phyloP scores from a whole-genome alignment of 1,140 invertebrate genomes.

The Ericerus pela region DNA sequence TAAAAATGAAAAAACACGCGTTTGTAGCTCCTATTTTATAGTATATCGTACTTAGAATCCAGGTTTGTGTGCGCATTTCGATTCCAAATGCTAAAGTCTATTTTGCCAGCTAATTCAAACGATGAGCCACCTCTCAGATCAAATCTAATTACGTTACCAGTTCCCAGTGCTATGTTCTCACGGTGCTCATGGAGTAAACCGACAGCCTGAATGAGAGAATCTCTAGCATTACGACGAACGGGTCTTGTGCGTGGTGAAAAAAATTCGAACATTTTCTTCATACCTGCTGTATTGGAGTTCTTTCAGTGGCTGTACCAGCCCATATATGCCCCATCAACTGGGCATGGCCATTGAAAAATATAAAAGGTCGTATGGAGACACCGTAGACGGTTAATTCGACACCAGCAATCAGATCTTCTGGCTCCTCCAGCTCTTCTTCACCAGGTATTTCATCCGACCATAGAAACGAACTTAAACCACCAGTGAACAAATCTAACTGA shows the following conservation, averaged over 20 bases:
- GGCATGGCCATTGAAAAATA: constrained; percentile 69
- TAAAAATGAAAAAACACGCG: neutral
- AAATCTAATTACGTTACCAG: constrained; percentile 56
- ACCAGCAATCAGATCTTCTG: constrained; percentile 49
- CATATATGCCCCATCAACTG: constrained; percentile 82
- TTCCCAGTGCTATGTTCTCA: constrained; percentile 49
- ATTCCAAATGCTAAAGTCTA: constrained; percentile 76
- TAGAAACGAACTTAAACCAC: constrained; percentile 43
- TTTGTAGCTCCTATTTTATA: neutral
- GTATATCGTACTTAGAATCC: constrained; percentile 44
- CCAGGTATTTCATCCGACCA: constrained; percentile 36
- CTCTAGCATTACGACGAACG: no score
- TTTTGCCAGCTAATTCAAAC: constrained; percentile 66
- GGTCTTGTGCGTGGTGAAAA: neutral
- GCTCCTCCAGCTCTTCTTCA: constrained; percentile 33
- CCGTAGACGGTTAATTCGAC: constrained; percentile 68
- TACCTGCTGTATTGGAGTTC: constrained; percentile 66
- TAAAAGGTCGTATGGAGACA: constrained; percentile 60
- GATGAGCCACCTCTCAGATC: constrained; percentile 55
- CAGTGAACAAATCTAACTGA: constrained; percentile 64
- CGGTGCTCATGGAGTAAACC: constrained; percentile 57
- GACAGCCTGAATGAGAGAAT: constrained; percentile 38
- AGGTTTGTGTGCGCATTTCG: constrained; percentile 69
- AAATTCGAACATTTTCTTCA: neutral
- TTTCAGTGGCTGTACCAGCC: constrained; percentile 65